Conservation (phyloP, 2,888 invertebrate genomes). For the Drosophila recens region DNA sequence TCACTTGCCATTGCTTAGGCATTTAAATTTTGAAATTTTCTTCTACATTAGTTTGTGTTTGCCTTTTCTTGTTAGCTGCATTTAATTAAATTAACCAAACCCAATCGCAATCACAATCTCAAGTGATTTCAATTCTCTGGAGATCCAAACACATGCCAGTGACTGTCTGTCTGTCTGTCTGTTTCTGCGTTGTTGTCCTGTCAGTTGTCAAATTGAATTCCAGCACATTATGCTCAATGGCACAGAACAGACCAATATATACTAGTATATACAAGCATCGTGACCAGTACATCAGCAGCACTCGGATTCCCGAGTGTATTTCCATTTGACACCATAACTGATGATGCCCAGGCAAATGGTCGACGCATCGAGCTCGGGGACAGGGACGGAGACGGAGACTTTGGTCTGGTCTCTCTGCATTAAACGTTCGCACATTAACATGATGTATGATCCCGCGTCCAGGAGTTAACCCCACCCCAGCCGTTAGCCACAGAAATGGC, state of each 20-base stretch:
- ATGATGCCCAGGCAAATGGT: slow-evolving; percentile 40
- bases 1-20: slow-evolving; percentile 34
- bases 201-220: slow-evolving; percentile 68
- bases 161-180: slow-evolving; percentile 9
- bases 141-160: slow-evolving; percentile 19
- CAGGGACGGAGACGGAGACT: not conserved
- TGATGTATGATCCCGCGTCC: slow-evolving; percentile 46
- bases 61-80: not conserved
- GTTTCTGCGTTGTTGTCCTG: slow-evolving; percentile 40
- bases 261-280: not conserved
- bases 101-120: slow-evolving; percentile 7
- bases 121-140: slow-evolving; percentile 35
- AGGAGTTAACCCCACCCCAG: slow-evolving; percentile 28
- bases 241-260: slow-evolving; percentile 28
- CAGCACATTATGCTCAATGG: slow-evolving; percentile 40
- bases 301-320: slow-evolving; percentile 58
- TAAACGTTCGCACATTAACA: slow-evolving; percentile 60
- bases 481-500: slow-evolving; percentile 60
- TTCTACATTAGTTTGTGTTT: slow-evolving; percentile 23
- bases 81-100: slow-evolving; percentile 38
- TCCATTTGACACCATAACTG: slow-evolving; percentile 60
- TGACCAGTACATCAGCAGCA: slow-evolving; percentile 4
- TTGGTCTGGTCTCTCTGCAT: slow-evolving; percentile 30
- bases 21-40: slow-evolving; percentile 33
- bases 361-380: not conserved